These are phyloP conservation scores for Battus philenor DNA, from an alignment of 1,140 invertebrate genomes.

Conservation along the genomic window DNA sequence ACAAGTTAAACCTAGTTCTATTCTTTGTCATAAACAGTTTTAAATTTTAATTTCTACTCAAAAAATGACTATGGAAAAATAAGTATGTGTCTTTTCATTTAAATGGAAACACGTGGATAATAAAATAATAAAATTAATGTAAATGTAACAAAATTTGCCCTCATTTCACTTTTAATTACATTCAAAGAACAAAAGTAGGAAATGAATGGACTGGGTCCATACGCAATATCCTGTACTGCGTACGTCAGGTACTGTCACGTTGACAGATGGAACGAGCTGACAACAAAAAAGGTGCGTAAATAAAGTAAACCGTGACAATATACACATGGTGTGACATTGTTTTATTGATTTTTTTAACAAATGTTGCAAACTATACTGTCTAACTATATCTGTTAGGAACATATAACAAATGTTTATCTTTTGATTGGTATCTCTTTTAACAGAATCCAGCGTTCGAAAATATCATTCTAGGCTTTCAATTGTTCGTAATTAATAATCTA, in stretches of 20 bases:
- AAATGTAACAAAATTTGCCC: no score
- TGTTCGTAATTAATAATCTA: no score
- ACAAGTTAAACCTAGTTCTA: no score
- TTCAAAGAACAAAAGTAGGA: conserved; percentile 23
- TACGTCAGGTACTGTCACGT: conserved; percentile 22
- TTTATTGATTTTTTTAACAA: not conserved
- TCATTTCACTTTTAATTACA: conserved; percentile 14
- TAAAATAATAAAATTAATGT: no score
- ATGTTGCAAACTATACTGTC: not conserved
- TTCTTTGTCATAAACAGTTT: no score
- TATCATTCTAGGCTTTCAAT: not conserved
- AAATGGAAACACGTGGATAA: no score
- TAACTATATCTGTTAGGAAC: not conserved
- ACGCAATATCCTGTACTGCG: conserved; percentile 37
- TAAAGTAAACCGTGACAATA: conserved; percentile 12
- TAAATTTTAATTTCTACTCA: no score
- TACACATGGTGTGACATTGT: not conserved
- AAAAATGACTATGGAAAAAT: no score
- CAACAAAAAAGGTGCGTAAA: conserved; percentile 16
- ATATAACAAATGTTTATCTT: not conserved
- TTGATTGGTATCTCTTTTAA: not conserved
- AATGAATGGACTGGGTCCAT: conserved; percentile 30
- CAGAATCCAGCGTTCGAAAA: not conserved
- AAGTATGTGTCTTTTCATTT: no score
- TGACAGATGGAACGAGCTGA: conserved; percentile 17